phyloP scores from a whole-genome alignment of 2,888 invertebrate species.

The Palloptera scutellata region DNA sequence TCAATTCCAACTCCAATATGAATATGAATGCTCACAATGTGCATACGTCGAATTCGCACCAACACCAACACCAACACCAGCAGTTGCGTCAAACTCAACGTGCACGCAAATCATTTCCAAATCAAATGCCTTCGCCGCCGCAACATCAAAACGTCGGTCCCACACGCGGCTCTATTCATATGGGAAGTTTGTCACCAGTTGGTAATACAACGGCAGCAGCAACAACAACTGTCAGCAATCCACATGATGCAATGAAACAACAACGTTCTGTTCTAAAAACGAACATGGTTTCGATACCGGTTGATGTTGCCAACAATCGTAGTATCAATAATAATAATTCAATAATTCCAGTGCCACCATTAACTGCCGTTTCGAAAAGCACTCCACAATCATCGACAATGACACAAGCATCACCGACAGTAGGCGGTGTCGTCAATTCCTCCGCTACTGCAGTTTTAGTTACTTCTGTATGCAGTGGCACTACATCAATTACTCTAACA shows the following conservation, averaged over 20 bases:
- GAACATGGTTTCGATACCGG: constrained; percentile 62
- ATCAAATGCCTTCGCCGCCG: constrained; percentile 36
- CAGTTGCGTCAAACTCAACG: constrained; percentile 35
- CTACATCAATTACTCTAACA: constrained; percentile 17
- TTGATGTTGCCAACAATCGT: constrained; percentile 22
- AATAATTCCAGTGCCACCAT: constrained; percentile 52
- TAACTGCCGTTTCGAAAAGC: constrained; percentile 56
- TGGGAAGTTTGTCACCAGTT: neutral
- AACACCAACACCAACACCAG: constrained; percentile 27
- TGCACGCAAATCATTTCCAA: constrained; percentile 63
- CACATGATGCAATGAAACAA: neutral
- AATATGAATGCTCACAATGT: neutral
- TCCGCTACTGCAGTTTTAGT: constrained; percentile 11
- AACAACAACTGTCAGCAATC: neutral
- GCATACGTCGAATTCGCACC: constrained; percentile 3
- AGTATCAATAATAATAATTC: constrained; percentile 37
- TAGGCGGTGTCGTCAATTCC: constrained; percentile 21
- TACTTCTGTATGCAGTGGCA: constrained; percentile 3
- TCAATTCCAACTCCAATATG: constrained; percentile 1
- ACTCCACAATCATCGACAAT: constrained; percentile 25
- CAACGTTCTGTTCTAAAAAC: constrained; percentile 49
- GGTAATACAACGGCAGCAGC: constrained; percentile 25
- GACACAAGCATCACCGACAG: constrained; percentile 19
- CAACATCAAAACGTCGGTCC: constrained; percentile 20
- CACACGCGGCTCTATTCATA: constrained; percentile 16